Base-by-base conservation (phyloP, 2,113 vertebrate genomes). In the Spilogale gracilis region DNA sequence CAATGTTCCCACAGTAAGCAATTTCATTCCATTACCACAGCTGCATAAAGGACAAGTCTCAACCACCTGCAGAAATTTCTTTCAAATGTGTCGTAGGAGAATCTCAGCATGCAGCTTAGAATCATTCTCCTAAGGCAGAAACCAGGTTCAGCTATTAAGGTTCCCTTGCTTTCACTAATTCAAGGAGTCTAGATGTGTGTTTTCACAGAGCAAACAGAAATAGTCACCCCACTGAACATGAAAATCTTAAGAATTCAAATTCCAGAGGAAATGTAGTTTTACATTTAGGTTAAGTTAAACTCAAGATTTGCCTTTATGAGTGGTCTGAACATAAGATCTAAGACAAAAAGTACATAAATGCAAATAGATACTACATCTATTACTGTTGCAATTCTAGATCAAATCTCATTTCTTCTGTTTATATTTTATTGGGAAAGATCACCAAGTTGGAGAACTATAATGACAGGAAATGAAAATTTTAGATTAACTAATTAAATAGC, bases 271-370 rank as follows among this genome's bases (percentile, higher is more conserved):
- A 81, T 92, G 43, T 7, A 1, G 43, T 93, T 87, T 23, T n/a
- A 45, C n/a, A 96, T 92, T 98, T 96, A 84, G n/a, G 74, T 93
- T 94, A 95, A 94, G 45, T 89, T 95, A 96, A 94, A 95, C 27
- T 98, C 92, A 71, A 94, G 80, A 95, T 87, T 56, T 96, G 1
- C 58, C 67, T 98, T 97, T 91, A 74, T 65, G 90, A 71, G 21
- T 97, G 94, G 97, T 97, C 69, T 96, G 67, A 76, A 67, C 0
- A 25, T 6, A 85, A 86, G 65, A 96, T 14, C 13, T 78, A 52
- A 48, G 30, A 83, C 7, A 52, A 38, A 54, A 81, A 58, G 7
- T 48, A 85, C 45, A 65, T 71, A 65, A 86, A 76, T 82, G 85
- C 25, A 89, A 71, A 80, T 21, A 79, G 43, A 61, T 32, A 8